A percentile compares a stretch with the other conserved stretches of the same genome.
Conservation (phyloP, 2,888 invertebrate species). For the Metacarcinus magister region DNA sequence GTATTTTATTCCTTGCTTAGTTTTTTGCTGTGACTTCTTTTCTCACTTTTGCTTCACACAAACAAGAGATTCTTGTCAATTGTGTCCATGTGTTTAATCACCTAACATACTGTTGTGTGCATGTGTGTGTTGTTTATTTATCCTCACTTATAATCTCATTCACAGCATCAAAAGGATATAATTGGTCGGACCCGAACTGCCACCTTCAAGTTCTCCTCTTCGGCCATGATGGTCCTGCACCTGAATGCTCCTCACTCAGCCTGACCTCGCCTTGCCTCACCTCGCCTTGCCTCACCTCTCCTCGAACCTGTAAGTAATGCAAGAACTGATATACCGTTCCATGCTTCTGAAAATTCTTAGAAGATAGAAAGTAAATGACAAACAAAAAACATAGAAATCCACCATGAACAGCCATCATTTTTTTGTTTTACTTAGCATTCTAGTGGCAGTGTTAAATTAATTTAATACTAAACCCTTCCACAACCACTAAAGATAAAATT, state of each 20-base stretch:
- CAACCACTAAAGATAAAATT: no score
- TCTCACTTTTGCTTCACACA: no score
- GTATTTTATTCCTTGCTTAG: no score
- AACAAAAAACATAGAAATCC: no score
- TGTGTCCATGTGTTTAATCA: not conserved
- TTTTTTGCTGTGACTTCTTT: no score
- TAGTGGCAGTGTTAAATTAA: no score
- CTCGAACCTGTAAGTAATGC: not conserved
- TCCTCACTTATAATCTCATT: not conserved
- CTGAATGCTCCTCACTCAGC: not conserved
- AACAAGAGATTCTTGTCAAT: no score
- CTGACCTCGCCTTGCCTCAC: not conserved
- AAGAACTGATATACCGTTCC: not conserved
- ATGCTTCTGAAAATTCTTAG: not conserved
- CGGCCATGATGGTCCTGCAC: not conserved
- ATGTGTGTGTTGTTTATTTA: not conserved
- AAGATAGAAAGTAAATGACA: not conserved
- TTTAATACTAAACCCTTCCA: no score
- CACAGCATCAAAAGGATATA: not conserved
- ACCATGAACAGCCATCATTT: no score
- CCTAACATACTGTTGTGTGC: not conserved
- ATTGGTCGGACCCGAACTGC: not conserved
- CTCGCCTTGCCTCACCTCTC: not conserved
- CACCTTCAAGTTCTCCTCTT: slow-evolving; percentile 20
- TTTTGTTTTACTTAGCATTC: no score